Conservation (phyloP, 2,797 vertebrate genomes). For the Myoxocephalus aenaeus region DNA sequence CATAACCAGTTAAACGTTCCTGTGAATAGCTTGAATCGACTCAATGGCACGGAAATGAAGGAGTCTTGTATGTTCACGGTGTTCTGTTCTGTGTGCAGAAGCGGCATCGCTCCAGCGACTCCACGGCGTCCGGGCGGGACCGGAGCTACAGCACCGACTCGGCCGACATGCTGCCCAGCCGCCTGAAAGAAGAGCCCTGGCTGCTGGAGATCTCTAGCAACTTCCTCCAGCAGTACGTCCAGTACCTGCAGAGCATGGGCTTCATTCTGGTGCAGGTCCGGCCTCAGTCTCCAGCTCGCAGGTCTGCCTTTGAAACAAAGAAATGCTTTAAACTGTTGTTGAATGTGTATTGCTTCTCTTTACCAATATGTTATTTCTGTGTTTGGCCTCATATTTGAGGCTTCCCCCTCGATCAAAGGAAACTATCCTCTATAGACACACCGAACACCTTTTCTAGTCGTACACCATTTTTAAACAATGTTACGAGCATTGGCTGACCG, state of each 20-base stretch:
- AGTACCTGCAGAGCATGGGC: conserved; percentile 98
- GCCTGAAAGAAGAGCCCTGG: conserved; percentile 92
- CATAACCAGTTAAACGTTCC: too few relatives aligned
- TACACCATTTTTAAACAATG: neutral
- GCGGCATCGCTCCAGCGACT: conserved; percentile 93
- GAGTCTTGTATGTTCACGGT: neutral
- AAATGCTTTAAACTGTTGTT: too few relatives aligned
- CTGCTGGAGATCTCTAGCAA: conserved; percentile 92
- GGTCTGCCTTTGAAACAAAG: conserved; percentile 78
- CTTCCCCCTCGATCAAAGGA: neutral
- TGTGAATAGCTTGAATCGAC: neutral
- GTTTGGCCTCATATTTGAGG: neutral
- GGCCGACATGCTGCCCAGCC: conserved; percentile 84
- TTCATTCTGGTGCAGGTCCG: conserved; percentile 97
- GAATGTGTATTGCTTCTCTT: neutral
- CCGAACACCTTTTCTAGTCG: neutral
- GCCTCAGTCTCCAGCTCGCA: conserved; percentile 94
- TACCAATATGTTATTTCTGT: neutral
- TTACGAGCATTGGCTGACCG: neutral
- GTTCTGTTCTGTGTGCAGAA: conserved; percentile 79
- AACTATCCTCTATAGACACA: accelerated
- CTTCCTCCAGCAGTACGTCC: conserved; percentile 97
- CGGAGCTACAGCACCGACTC: conserved; percentile 93
- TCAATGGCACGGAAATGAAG: neutral
- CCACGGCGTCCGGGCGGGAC: conserved; percentile 88